Evolutionary conservation across 2,113 vertebrate species (phyloP).

Genomic region (Bubalus kerabau): DNA sequence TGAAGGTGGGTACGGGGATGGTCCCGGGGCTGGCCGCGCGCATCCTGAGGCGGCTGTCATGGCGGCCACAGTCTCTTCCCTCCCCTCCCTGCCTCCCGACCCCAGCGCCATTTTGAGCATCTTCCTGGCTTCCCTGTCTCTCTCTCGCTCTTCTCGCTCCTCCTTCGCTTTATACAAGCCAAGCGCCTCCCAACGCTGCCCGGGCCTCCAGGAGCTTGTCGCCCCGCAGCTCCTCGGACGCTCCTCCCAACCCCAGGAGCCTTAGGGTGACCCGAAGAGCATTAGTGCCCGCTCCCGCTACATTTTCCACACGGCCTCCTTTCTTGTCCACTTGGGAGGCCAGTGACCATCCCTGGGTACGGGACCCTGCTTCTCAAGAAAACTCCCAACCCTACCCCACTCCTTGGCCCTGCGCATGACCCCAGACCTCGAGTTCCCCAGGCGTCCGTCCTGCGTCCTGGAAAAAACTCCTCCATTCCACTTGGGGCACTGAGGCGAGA

Average conservation of each 20-base stretch:
- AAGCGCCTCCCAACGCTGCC: background rate
- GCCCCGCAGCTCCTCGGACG: background rate
- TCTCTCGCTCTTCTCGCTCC: background rate
- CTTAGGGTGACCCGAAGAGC: background rate
- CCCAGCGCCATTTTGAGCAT: slow-evolving; percentile 88
- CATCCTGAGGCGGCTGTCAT: background rate
- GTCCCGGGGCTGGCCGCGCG: background rate
- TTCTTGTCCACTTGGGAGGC: background rate
- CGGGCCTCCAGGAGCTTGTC: background rate
- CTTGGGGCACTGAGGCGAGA: background rate
- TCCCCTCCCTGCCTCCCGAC: slow-evolving; percentile 35
- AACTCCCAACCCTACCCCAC: background rate
- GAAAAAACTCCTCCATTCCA: background rate
- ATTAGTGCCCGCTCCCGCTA: accelerated
- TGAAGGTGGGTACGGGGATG: background rate
- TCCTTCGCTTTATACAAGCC: background rate
- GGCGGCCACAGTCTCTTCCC: slow-evolving; percentile 27
- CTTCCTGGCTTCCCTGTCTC: background rate
- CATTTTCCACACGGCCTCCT: background rate
- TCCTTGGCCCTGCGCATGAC: background rate
- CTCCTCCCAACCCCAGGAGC: background rate
- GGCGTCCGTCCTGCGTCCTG: background rate
- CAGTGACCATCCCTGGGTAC: background rate
- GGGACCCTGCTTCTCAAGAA: background rate
- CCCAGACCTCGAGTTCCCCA: background rate